Evolutionary conservation across 2,113 vertebrate species (phyloP).

Genomic region (Lycaon pictus): DNA sequence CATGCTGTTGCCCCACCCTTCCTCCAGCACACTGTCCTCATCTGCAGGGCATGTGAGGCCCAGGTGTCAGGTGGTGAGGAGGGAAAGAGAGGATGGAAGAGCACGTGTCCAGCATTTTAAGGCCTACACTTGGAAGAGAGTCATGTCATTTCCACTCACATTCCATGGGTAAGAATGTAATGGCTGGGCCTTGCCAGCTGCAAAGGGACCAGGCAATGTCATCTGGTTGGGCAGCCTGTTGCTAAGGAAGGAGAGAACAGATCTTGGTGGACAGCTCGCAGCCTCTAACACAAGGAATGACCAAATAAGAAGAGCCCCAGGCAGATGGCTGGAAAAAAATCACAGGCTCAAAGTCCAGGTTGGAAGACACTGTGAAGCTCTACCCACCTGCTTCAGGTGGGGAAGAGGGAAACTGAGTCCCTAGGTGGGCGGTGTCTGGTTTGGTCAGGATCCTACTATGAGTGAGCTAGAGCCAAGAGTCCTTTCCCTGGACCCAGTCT

Average conservation of each 20-base stretch:
- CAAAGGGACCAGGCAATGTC: not conserved
- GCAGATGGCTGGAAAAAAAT: not conserved
- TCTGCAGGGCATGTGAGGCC: not conserved
- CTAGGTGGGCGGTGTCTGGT: not conserved
- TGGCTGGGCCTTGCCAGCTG: not conserved
- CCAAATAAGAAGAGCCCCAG: not conserved
- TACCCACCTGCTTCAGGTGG: not conserved
- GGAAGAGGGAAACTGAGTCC: not conserved
- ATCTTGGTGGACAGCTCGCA: not conserved
- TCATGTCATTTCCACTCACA: not conserved
- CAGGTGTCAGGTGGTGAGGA: not conserved
- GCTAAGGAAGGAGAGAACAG: not conserved
- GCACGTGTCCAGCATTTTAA: not conserved
- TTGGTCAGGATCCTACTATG: not conserved
- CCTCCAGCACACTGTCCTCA: not conserved
- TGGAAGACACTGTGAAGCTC: not conserved
- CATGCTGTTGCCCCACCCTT: not conserved
- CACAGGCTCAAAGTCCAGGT: not conserved
- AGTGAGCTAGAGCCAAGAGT: not conserved
- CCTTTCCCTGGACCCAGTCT: not conserved
- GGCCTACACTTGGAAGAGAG: not conserved
- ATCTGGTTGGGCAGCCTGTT: not conserved
- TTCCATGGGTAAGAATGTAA: not conserved
- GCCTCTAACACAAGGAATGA: not conserved
- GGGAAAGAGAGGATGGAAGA: not conserved